Evolutionary conservation across 53 echinoderm and acorn worm species (phyloP), one percentile per base, ranked within the genome.

Genomic region (Paracentrotus lividus): DNA sequence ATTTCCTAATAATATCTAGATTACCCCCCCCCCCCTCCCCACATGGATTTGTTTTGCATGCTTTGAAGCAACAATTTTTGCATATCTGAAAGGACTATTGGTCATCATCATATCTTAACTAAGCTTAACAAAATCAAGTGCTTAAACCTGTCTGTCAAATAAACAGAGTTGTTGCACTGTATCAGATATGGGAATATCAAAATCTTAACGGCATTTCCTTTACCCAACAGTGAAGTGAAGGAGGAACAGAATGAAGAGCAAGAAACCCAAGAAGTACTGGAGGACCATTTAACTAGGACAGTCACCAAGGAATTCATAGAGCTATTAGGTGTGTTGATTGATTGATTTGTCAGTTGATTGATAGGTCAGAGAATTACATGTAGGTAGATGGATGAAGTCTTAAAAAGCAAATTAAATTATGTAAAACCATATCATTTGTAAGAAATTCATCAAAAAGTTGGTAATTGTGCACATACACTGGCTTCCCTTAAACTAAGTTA

Each of bases 301-400:
- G 90, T 99, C 85, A 99, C 97, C 49, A 96, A 95, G 93, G 99
- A 99, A 90, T 97, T 97, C 90, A 94, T 99, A 93, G 99, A 99
- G 36, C 66, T 99, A 6, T 38, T 99, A 16, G 59, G 98, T 97
- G 93, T 94, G 98, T 20, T 20, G 21, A 4, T 4, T 18, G 57
- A 20, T 18, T 57, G 16, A 20, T 18, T 57, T 20, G 21, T 57
- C 21, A 13, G 3, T 57, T 57, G 57, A 18, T 57, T 0, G 57
- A 57, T 57, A 18, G 20, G 16, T 57, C 21, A 15, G 52, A 52
- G 15, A 15, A 1, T 12, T 12, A 52, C 9, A 15, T 9, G 15
- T 52, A 0, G 1, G 15, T 52, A 52, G 52, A 52, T 3, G 59
- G n/a, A n/a, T n/a, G n/a, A n/a, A n/a, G n/a, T n/a, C n/a, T n/a